Evolutionary conservation across 2,113 vertebrate genomes (phyloP).

Genomic region (Lepisosteus oculatus): DNA sequence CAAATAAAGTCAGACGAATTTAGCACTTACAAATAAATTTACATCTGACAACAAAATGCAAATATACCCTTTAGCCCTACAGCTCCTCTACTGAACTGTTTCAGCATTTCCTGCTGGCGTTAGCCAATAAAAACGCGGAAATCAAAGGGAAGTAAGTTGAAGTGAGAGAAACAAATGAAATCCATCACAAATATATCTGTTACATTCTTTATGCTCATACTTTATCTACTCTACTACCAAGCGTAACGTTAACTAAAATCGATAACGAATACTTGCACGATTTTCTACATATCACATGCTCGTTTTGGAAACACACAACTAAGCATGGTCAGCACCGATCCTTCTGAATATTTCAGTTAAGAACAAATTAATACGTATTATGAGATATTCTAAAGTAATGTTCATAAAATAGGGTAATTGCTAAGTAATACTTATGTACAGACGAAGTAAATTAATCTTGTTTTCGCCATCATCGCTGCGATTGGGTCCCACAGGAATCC

Average conservation of each 20-base stretch:
- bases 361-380: too few species aligned
- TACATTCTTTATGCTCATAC: too few species aligned
- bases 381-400: too few species aligned
- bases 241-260: not conserved
- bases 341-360: not conserved
- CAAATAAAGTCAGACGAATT: not conserved
- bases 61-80: not conserved
- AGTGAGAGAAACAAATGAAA: not conserved
- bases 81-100: not conserved
- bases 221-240: too few species aligned
- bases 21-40: not conserved
- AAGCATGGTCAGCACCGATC: slow-evolving; percentile 2
- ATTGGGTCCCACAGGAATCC: not conserved
- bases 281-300: slow-evolving; percentile 3
- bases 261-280: not conserved
- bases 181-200: not conserved
- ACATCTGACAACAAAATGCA: not conserved
- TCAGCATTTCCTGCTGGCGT: not conserved
- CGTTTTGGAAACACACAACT: not conserved
- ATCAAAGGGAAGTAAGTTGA: not conserved
- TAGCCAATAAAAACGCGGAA: not conserved
- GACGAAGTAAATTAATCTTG: too few species aligned
- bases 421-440: not conserved
- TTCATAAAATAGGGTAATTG: too few species aligned
- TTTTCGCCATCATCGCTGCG: not conserved